Evolutionary conservation across 2,797 vertebrate genomes (phyloP).

Genomic region (Pteropus rufus): DNA sequence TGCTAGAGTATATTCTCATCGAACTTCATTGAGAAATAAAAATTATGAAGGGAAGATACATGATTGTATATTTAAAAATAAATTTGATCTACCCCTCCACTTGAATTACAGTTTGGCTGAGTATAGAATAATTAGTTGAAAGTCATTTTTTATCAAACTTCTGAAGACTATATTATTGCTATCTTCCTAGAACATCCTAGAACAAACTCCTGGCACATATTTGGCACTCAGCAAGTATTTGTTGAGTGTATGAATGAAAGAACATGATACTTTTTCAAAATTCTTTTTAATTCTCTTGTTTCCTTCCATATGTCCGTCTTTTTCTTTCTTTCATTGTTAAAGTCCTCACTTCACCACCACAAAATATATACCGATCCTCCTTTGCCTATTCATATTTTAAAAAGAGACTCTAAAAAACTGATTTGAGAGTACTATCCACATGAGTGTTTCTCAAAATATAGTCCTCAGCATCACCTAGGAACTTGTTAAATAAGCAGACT

Average conservation of each 20-base stretch:
- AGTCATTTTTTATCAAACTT: not conserved
- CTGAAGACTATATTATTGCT: not conserved
- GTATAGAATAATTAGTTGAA: not conserved
- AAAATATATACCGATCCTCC: not conserved
- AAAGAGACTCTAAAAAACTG: not conserved
- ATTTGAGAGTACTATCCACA: not conserved
- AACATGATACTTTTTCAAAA: not conserved
- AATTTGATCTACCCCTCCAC: not conserved
- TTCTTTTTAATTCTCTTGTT: not conserved
- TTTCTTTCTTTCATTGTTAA: not conserved
- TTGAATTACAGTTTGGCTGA: not conserved
- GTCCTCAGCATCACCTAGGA: not conserved
- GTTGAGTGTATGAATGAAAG: not conserved
- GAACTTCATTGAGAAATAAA: not conserved
- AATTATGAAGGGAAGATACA: not conserved
- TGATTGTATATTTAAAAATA: not conserved
- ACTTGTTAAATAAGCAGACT: not conserved
- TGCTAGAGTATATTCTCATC: not conserved
- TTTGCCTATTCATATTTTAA: not conserved
- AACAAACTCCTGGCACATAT: not conserved
- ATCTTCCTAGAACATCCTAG: not conserved
- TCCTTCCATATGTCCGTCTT: not conserved
- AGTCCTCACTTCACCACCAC: no score
- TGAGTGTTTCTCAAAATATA: not conserved
- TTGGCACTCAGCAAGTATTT: not conserved